phyloP scores from a whole-genome alignment of 2,888 invertebrate species.

The Drosophila aldrichi region DNA sequence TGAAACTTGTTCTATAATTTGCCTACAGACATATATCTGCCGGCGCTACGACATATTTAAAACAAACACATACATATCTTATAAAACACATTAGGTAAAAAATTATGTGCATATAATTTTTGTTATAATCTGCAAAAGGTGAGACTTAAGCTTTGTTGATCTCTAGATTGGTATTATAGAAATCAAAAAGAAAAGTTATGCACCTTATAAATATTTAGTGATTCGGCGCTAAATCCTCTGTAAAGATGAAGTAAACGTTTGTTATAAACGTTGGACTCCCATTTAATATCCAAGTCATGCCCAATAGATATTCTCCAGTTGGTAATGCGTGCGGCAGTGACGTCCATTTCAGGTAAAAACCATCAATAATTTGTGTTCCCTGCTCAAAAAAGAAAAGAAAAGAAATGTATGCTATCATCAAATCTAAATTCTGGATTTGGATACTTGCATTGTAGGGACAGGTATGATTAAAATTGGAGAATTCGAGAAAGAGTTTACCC shows the following conservation, averaged over 20 bases:
- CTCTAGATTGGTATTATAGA: too few relatives aligned
- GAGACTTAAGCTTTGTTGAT: too few relatives aligned
- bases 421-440: neutral
- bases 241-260: slow-evolving; percentile 35
- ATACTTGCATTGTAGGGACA: slow-evolving; percentile 41
- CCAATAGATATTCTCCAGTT: slow-evolving; percentile 37
- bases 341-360: slow-evolving; percentile 14
- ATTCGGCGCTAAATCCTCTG: slow-evolving; percentile 13
- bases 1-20: too few relatives aligned
- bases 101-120: too few relatives aligned
- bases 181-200: too few relatives aligned
- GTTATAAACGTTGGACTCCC: slow-evolving; percentile 17
- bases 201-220: neutral
- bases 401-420: too few relatives aligned
- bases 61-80: too few relatives aligned
- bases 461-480: slow-evolving; percentile 48
- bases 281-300: slow-evolving; percentile 31
- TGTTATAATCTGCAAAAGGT: too few relatives aligned
- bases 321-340: slow-evolving; percentile 10
- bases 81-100: too few relatives aligned
- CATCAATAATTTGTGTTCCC: slow-evolving; percentile 36
- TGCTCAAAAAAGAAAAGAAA: neutral
- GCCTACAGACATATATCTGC: too few relatives aligned
- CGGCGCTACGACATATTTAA: too few relatives aligned
- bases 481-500: slow-evolving; percentile 12